A percentile compares a stretch with the other conserved stretches of the same genome.
phyloP scores from a whole-genome alignment of 2,888 invertebrate species.

The Phymatocera aterrima region DNA sequence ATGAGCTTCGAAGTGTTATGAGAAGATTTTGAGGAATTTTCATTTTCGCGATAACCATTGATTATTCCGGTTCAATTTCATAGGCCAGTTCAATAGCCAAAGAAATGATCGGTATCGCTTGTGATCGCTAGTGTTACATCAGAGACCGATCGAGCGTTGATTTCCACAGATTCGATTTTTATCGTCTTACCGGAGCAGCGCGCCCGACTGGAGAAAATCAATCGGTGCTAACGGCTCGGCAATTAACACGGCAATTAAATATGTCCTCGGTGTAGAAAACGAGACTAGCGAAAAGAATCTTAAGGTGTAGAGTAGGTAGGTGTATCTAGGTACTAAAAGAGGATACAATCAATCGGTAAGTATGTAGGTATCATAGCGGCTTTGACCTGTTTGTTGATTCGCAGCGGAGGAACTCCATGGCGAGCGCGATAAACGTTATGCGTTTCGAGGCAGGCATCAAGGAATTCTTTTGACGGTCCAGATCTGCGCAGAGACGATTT shows the following conservation, averaged over 20 bases:
- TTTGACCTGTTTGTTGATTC: slow-evolving; percentile 78
- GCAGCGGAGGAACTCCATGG: slow-evolving; percentile 84
- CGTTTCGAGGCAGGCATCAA: slow-evolving; percentile 83
- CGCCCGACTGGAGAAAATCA: neutral
- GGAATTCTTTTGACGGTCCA: slow-evolving; percentile 77
- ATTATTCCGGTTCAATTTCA: no score
- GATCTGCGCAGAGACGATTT: slow-evolving; percentile 73
- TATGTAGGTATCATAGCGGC: neutral
- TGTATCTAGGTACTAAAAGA: neutral
- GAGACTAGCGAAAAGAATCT: neutral
- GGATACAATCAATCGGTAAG: no score
- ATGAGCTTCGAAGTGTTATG: no score
- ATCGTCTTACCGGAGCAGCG: neutral
- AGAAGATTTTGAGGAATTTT: no score
- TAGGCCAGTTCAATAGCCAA: no score
- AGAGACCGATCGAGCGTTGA: neutral
- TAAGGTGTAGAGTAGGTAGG: neutral
- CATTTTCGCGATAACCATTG: no score
- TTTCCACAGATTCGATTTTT: slow-evolving; percentile 1
- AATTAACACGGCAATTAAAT: slow-evolving; percentile 28
- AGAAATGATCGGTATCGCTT: neutral
- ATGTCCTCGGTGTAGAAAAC: slow-evolving; percentile 2
- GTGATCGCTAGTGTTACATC: neutral
- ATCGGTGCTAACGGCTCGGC: slow-evolving; percentile 31
- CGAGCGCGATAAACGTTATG: slow-evolving; percentile 84